phyloP scores from a whole-genome alignment of 2,797 vertebrate species.

The Crypturellus tataupa region DNA sequence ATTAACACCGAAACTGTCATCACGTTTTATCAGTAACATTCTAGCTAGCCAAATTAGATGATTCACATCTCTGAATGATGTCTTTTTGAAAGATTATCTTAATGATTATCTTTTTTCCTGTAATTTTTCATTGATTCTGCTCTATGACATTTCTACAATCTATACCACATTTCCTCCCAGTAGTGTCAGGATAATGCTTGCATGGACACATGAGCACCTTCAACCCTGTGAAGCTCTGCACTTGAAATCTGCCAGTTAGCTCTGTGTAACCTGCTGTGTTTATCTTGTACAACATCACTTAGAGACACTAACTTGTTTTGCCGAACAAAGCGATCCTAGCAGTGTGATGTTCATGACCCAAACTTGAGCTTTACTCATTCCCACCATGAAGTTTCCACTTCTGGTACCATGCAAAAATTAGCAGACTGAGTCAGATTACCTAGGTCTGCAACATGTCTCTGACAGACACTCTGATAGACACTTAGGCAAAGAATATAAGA shows the following conservation, averaged over 20 bases:
- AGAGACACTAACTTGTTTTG: accelerated
- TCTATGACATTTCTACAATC: background rate
- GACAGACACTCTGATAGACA: background rate
- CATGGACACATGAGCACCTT: accelerated
- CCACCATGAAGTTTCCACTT: background rate
- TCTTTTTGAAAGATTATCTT: background rate
- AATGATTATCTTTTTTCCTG: constrained; percentile 18
- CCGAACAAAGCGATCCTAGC: background rate
- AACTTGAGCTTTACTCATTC: background rate
- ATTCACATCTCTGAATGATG: constrained; percentile 16
- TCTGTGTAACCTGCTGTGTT: background rate
- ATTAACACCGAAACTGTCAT: constrained; percentile 42
- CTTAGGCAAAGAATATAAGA: background rate
- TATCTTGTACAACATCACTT: background rate
- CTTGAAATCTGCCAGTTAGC: accelerated
- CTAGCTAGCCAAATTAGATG: background rate
- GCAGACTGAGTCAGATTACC: background rate
- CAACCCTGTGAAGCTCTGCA: background rate
- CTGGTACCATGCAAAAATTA: accelerated
- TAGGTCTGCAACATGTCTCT: background rate
- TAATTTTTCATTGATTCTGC: background rate
- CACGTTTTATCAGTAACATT: constrained; percentile 53
- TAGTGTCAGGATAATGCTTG: background rate
- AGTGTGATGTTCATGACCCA: background rate
- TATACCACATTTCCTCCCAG: accelerated